Evolutionary conservation across 2,113 vertebrate genomes (phyloP), one percentile per base, ranked within the genome.

Genomic region (Cynopterus brachyotis): DNA sequence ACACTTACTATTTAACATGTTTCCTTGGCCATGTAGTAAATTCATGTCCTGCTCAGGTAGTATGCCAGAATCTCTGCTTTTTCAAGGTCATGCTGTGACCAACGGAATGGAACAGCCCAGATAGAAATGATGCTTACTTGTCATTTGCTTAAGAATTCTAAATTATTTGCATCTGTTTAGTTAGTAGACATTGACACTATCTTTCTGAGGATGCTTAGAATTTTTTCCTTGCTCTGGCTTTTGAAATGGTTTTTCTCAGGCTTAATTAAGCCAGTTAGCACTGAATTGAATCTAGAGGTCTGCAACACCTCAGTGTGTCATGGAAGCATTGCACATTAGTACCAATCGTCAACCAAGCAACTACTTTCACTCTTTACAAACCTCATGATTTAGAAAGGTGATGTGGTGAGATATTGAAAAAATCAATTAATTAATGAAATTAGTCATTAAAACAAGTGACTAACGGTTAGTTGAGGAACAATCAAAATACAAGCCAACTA

Each of bases 361-460:
- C 40, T 86, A 30, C 15, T 70, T 60, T 40, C 35, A 55, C 50
- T 10, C 20, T 91, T 62, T 75, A 11, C 28, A 90, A 95, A 83
- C 16, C 28, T 89, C 40, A 3, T 70, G 22, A 64, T 84, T 64
- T 26, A 85, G 26, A 26, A 17, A 85, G 37, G 22, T n/a, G 10
- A n/a, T 24, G 8, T 60, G 2, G 26, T 1, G 64, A 83, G 13
- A 5, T 26, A 85, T 15, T 85, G 35, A 22, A 50, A 26, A 88
- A 81, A 64, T 57, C 11, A 50, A 73, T 87, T 22, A 13, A 87
- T 92, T 37, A n/a, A 35, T 92, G n/a, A 64, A 69, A 28, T 93
- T 84, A 79, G n/a, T 75, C 2, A 22, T 20, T 50, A 16, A 50
- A 50, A 50, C 50, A 15, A 50, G 16, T 50, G 50, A 50, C 50